Evolutionary conservation across 2,797 vertebrate genomes (phyloP).

Genomic region (Chelon auratus): DNA sequence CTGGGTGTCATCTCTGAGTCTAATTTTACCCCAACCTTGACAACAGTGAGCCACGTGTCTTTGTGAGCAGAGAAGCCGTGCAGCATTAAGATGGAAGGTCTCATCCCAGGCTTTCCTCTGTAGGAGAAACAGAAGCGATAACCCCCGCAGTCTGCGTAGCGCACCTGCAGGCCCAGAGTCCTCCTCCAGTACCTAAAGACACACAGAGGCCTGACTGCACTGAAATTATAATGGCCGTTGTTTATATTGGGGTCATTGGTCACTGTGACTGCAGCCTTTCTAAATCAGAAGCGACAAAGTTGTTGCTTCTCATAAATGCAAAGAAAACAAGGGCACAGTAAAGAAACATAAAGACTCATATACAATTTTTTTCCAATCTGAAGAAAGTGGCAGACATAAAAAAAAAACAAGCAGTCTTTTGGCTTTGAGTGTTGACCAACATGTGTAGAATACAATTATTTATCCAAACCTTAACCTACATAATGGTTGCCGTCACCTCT

Average conservation of each 20-base stretch:
- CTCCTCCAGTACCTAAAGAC: constrained; percentile 95
- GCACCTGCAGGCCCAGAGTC: constrained; percentile 92
- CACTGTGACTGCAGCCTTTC: not conserved
- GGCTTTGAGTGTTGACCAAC: not conserved
- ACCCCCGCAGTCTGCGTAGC: constrained; percentile 86
- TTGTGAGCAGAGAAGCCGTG: constrained; percentile 97
- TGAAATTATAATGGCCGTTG: not conserved
- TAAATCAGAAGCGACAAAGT: too few species aligned
- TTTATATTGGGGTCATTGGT: not conserved
- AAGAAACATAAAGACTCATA: too few species aligned
- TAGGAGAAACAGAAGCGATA: constrained; percentile 96
- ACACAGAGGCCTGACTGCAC: not conserved
- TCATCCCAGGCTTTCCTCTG: constrained; percentile 90
- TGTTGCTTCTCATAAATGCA: too few species aligned
- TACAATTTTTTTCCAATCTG: not conserved
- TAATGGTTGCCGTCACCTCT: too few species aligned
- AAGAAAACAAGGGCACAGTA: too few species aligned
- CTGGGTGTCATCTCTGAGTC: not conserved
- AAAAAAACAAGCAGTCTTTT: not conserved
- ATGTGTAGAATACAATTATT: too few species aligned
- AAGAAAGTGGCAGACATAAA: not conserved
- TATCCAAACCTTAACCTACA: too few species aligned
- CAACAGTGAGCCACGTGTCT: constrained; percentile 94
- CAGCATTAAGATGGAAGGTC: constrained; percentile 93
- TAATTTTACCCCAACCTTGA: constrained; percentile 86